phyloP scores from a whole-genome alignment of 1,140 invertebrate genomes.

The Drosophila oshimai region DNA sequence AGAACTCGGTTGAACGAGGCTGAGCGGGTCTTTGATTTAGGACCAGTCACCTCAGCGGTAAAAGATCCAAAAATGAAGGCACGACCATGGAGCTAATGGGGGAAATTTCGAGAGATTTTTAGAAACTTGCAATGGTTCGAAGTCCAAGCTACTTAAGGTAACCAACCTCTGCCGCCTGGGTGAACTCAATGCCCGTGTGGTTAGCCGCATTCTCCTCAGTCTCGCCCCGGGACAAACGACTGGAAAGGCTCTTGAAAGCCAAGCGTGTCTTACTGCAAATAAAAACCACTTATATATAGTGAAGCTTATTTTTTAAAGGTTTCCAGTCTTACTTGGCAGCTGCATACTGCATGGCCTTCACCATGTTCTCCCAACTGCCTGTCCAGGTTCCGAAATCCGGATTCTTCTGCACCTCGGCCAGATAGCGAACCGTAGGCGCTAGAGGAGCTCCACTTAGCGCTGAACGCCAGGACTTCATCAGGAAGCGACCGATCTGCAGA shows the following conservation, averaged over 20 bases:
- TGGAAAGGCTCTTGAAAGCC: constrained; percentile 87
- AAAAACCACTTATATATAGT: constrained; percentile 27
- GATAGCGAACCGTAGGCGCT: constrained; percentile 87
- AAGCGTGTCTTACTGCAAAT: constrained; percentile 86
- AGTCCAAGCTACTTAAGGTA: neutral
- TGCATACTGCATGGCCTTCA: constrained; percentile 86
- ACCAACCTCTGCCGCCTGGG: constrained; percentile 88
- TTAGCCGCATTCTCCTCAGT: constrained; percentile 92
- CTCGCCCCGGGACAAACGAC: constrained; percentile 85
- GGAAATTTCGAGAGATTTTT: neutral
- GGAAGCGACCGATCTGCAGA: constrained; percentile 93
- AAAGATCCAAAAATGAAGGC: constrained; percentile 88
- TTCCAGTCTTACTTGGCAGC: constrained; percentile 89
- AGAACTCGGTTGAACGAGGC: constrained; percentile 86
- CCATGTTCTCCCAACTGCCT: constrained; percentile 86
- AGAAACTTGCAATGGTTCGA: neutral
- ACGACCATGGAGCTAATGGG: constrained; percentile 86
- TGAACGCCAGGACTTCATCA: constrained; percentile 89
- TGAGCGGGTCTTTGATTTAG: constrained; percentile 77
- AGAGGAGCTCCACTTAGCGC: constrained; percentile 84
- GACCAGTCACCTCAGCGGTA: constrained; percentile 83
- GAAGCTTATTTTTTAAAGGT: too few species aligned
- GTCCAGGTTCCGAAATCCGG: constrained; percentile 84
- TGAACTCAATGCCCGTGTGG: constrained; percentile 90
- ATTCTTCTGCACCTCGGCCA: constrained; percentile 82